These are phyloP conservation scores for Sigmodon hispidus DNA, from an alignment of 2,113 vertebrate species.

Conservation along the genomic window DNA sequence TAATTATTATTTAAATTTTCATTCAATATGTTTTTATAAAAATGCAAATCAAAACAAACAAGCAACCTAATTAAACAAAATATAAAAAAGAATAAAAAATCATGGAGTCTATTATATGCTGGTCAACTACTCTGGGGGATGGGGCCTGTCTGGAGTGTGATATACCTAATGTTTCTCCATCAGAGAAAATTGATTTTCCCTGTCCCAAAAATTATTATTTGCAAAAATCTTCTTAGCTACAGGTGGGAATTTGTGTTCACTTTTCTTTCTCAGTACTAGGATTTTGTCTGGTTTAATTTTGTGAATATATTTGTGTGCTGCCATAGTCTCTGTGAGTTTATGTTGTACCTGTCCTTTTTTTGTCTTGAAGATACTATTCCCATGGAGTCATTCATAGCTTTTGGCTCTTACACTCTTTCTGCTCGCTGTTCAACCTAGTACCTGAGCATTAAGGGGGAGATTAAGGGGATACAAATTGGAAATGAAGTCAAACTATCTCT, in stretches of 20 bases:
- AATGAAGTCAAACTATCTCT: no score
- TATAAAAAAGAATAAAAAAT: not conserved
- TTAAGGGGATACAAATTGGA: no score
- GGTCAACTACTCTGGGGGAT: not conserved
- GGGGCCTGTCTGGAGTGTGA: not conserved
- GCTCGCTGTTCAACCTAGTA: no score
- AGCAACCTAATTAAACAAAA: not conserved
- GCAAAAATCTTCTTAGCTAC: not conserved
- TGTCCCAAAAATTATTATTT: not conserved
- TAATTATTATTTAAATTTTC: not conserved
- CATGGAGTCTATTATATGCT: not conserved
- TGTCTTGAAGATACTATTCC: not conserved
- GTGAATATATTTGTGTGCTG: not conserved
- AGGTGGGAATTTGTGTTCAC: not conserved
- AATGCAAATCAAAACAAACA: not conserved
- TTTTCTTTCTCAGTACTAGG: not conserved
- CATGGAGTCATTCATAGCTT: not conserved
- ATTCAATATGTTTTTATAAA: not conserved
- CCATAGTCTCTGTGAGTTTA: not conserved
- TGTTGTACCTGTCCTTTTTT: not conserved
- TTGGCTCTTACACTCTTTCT: no score
- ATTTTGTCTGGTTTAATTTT: not conserved
- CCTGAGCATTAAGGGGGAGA: no score
- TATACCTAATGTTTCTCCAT: not conserved
- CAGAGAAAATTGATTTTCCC: not conserved